A percentile compares a stretch with the other conserved stretches of the same genome.
These are phyloP conservation scores for Rhagoletis pomonella DNA, from an alignment of 1,140 invertebrate genomes.

Conservation along the genomic window DNA sequence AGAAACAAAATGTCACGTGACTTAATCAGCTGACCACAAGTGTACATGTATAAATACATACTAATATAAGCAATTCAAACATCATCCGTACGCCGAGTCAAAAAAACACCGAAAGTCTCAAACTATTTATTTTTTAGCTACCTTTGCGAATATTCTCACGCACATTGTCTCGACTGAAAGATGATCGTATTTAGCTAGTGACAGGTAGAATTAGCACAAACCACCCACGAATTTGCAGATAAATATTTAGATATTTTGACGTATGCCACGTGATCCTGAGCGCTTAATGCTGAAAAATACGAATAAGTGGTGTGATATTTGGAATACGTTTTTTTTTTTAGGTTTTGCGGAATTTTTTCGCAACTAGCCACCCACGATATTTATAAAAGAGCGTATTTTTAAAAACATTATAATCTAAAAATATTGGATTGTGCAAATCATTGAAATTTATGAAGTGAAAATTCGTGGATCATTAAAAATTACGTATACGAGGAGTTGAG, in stretches of 20 bases:
- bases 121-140: neutral
- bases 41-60: too few species aligned
- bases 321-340: too few species aligned
- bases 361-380: too few species aligned
- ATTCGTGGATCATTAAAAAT: neutral
- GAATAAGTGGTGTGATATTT: too few species aligned
- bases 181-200: neutral
- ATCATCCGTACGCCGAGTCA: neutral
- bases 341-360: too few species aligned
- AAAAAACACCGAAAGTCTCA: neutral
- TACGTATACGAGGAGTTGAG: neutral
- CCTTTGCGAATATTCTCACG: neutral
- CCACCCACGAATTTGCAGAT: neutral
- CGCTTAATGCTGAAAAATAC: neutral
- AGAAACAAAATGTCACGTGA: too few species aligned
- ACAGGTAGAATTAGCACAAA: neutral
- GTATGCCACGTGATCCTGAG: neutral
- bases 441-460: neutral
- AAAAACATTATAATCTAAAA: too few species aligned
- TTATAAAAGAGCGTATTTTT: too few species aligned
- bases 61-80: too few species aligned
- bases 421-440: neutral
- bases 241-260: neutral
- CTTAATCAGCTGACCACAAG: too few species aligned
- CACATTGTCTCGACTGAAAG: neutral